Percentiles rank a stretch among this genome's conserved stretches.
These are phyloP conservation scores for Apodemus agrarius DNA, from an alignment of 2,797 vertebrate genomes.

Conservation along the genomic window DNA sequence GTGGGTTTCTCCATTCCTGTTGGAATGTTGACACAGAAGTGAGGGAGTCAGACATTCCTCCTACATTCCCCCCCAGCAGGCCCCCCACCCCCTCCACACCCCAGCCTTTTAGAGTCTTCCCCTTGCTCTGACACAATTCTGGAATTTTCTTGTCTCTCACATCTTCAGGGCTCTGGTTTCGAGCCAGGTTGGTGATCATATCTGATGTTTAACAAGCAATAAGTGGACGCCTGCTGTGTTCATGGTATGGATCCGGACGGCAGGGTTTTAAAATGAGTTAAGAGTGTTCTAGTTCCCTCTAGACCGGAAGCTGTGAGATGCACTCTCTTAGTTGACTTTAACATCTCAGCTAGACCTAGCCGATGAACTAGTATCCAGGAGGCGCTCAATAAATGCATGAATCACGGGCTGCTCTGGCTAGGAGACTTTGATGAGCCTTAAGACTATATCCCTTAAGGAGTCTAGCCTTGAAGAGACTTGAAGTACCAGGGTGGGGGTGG, in stretches of 20 bases:
- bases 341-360: not conserved
- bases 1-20: not conserved
- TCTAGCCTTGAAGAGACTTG: not conserved
- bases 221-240: not conserved
- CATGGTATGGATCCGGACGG: not conserved
- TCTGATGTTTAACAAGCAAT: not conserved
- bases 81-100: fast-evolving
- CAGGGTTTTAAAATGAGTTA: not conserved
- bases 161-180: not conserved
- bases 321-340: not conserved
- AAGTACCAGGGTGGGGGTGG: not conserved
- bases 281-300: not conserved
- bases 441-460: not conserved
- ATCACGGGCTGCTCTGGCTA: not conserved
- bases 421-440: not conserved
- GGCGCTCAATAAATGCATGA: not conserved
- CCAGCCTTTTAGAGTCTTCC: not conserved
- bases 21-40: not conserved
- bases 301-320: too few relatives aligned
- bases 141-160: not conserved
- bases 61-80: fast-evolving
- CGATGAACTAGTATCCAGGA: not conserved
- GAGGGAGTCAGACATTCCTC: not conserved
- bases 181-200: not conserved
- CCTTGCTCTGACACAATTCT: not conserved